Base-by-base conservation (phyloP, 2,797 vertebrate species). In the Champsocephalus esox region DNA sequence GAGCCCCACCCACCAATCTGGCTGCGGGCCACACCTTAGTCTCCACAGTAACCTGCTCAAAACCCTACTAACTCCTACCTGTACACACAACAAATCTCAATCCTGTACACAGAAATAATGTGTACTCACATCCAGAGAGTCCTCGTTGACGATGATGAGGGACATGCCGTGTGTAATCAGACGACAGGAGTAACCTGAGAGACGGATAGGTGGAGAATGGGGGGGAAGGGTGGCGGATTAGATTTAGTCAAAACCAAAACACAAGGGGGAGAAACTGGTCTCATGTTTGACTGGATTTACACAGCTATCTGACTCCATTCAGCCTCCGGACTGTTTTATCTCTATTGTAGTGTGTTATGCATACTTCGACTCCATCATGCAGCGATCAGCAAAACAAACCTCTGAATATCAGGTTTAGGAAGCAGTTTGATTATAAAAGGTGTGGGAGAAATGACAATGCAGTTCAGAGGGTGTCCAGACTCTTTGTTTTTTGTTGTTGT, bases 101-200 rank as follows among this genome's bases (percentile, higher is more conserved):
- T 24, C 61, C 48, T 58, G 67, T 60, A 84, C 63, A 76, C 16
- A 73, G 10, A 65, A 62, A 67, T 64, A 65, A 43, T 56, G 44
- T 56, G 24, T 93, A 98, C 98, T 99, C 94, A 99, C 98, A 64
- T 99, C 98, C 82, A 99, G 92, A 0, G 98, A 98, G 87, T 99
- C 98, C 88, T 99, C 98, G 60, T 99, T 99, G 92, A 99, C 92
- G 28, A 99, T 93, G 92, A 99, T 94, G 79, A 99, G 97, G 89
- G 98, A 97, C 98, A 99, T 99, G 83, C 94, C 98, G 80, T 99
- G 98, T 49, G 98, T 97, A 79, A 99, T 95, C 82, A 99, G 91
- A 63, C 93, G 96, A 92, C 98, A 99, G 70, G 98, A 99, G 82
- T 99, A 99, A 73, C 98, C 98, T 99, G 92, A 93, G 87, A 66